A percentile compares a stretch with the other conserved stretches of the same genome.
These are phyloP conservation scores for Phalera bucephala DNA, from an alignment of 2,888 invertebrate genomes.

Conservation along the genomic window DNA sequence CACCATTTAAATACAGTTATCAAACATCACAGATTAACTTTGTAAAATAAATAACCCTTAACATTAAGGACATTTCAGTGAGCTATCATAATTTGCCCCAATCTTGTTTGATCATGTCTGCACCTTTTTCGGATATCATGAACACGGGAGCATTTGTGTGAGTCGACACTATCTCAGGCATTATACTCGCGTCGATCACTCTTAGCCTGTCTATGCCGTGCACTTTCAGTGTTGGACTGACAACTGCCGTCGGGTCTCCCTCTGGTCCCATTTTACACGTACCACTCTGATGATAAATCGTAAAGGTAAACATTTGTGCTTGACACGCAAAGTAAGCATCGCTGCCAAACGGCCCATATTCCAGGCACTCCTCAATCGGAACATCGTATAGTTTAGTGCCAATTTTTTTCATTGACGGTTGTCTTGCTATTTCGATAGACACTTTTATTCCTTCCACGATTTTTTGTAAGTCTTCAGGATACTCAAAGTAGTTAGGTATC, in stretches of 20 bases:
- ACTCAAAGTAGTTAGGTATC: slow-evolving; percentile 90
- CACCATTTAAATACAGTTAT: not conserved
- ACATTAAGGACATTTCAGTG: not conserved
- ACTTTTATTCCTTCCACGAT: slow-evolving; percentile 85
- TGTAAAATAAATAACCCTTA: slow-evolving; percentile 3
- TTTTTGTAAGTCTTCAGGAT: slow-evolving; percentile 84
- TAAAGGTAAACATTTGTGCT: slow-evolving; percentile 85
- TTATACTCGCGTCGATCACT: slow-evolving; percentile 91
- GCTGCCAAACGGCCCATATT: slow-evolving; percentile 80
- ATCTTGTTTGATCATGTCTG: slow-evolving; percentile 86
- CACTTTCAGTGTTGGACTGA: slow-evolving; percentile 84
- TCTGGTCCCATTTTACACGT: slow-evolving; percentile 86
- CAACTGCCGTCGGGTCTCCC: slow-evolving; percentile 84
- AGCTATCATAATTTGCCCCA: slow-evolving; percentile 51
- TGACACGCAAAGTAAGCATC: slow-evolving; percentile 88
- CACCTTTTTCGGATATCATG: slow-evolving; percentile 92
- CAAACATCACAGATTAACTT: slow-evolving; percentile 38
- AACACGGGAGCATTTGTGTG: slow-evolving; percentile 90
- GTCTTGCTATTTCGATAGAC: slow-evolving; percentile 81
- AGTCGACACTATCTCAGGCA: slow-evolving; percentile 89
- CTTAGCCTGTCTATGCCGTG: slow-evolving; percentile 87
- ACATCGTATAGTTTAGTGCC: slow-evolving; percentile 84
- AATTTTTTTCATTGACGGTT: slow-evolving; percentile 81
- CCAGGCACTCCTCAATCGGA: slow-evolving; percentile 84
- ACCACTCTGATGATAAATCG: slow-evolving; percentile 87